Conservation (phyloP, 2,888 invertebrate species). For the Agriopis leucophaearia region DNA sequence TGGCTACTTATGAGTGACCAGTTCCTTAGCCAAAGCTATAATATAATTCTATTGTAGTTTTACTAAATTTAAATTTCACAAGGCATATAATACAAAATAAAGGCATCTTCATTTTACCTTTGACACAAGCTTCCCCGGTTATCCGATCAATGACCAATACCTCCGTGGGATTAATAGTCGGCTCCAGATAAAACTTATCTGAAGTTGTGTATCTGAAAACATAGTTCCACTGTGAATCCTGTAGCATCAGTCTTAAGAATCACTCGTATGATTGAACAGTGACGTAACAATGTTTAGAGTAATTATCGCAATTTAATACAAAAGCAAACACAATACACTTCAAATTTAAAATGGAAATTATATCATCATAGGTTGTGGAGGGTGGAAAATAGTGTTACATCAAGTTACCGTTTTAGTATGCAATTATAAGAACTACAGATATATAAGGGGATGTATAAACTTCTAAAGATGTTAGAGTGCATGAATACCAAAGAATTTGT, state of each 20-base stretch:
- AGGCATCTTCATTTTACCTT: conserved; percentile 82
- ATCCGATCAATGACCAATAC: conserved; percentile 94
- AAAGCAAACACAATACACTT: background rate
- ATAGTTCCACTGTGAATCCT: background rate
- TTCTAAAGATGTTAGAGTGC: background rate
- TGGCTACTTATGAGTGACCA: background rate
- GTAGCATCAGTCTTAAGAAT: background rate
- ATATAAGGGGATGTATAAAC: background rate
- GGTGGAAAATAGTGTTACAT: background rate
- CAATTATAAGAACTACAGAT: background rate
- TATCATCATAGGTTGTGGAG: conserved; percentile 8
- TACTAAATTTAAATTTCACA: background rate
- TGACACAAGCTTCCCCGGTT: conserved; percentile 89
- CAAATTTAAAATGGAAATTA: background rate
- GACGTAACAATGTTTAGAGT: conserved; percentile 3
- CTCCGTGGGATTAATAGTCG: conserved; percentile 90
- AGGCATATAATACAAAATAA: background rate
- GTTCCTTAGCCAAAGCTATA: background rate
- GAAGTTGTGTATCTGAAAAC: conserved; percentile 92
- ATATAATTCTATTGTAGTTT: background rate
- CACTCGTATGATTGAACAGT: background rate
- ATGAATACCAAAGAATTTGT: conserved; percentile 35
- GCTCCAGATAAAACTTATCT: conserved; percentile 96
- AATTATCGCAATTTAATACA: conserved; percentile 13
- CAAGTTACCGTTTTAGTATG: background rate